These are phyloP conservation scores for Brachionus manjavacas DNA, from an alignment of 1,140 invertebrate species.

Conservation along the genomic window DNA sequence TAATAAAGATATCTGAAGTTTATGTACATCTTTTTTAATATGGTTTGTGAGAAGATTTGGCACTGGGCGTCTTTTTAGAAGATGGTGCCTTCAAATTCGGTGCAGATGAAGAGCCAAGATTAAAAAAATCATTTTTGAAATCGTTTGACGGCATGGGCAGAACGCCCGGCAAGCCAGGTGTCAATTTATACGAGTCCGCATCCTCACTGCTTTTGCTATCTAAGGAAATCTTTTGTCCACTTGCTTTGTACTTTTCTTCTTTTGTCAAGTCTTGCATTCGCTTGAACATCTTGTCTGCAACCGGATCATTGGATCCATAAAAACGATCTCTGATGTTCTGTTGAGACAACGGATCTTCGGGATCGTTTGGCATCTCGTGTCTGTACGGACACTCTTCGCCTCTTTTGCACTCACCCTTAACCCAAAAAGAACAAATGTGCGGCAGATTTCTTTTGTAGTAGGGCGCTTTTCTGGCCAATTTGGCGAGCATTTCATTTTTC, in stretches of 20 bases:
- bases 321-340: conserved; percentile 98
- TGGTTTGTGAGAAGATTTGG: not conserved
- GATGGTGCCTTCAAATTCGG: not conserved
- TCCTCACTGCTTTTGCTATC: not conserved
- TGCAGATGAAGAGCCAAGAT: not conserved
- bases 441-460: conserved; percentile 98
- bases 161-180: not conserved
- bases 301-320: conserved; percentile 96
- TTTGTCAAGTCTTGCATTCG: conserved; percentile 84
- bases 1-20: not conserved
- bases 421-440: conserved; percentile 99
- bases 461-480: conserved; percentile 89
- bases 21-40: not conserved
- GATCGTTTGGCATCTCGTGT: conserved; percentile 97
- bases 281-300: conserved; percentile 92
- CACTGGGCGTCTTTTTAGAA: not conserved
- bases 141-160: conserved; percentile 35
- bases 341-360: conserved; percentile 95
- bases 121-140: conserved; percentile 42
- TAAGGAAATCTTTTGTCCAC: not conserved
- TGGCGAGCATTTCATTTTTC: conserved; percentile 76
- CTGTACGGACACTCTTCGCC: conserved; percentile 99
- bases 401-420: conserved; percentile 96
- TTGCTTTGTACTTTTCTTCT: conserved; percentile 65
- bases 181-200: not conserved